Evolutionary conservation across 2,888 invertebrate genomes (phyloP).

Genomic region (Cheiracanthium punctorium): DNA sequence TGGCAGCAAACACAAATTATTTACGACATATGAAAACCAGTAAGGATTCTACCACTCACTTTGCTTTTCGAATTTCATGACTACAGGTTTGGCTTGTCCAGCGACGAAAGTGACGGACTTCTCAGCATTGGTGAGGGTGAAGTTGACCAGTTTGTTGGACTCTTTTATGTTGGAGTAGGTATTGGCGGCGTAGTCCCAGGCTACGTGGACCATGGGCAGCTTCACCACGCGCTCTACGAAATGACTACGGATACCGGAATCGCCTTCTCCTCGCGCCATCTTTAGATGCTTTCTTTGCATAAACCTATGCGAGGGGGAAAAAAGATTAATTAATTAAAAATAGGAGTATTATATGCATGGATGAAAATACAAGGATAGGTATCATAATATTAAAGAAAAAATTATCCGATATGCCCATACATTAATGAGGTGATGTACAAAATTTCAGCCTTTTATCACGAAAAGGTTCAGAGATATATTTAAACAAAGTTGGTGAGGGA

Average conservation of each 20-base stretch:
- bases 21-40: too few relatives aligned
- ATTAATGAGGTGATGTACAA: too few relatives aligned
- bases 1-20: too few relatives aligned
- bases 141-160: slow-evolving; percentile 74
- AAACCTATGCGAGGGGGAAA: slow-evolving; percentile 25
- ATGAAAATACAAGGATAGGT: too few relatives aligned
- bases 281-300: slow-evolving; percentile 47
- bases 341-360: too few relatives aligned
- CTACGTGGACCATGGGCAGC: slow-evolving; percentile 88
- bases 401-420: too few relatives aligned
- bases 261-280: slow-evolving; percentile 59
- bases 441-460: too few relatives aligned
- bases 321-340: too few relatives aligned
- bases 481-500: too few relatives aligned
- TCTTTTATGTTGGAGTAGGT: slow-evolving; percentile 85
- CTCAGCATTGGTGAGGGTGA: slow-evolving; percentile 75
- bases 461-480: too few relatives aligned
- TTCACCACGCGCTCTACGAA: slow-evolving; percentile 85
- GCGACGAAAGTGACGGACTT: slow-evolving; percentile 84
- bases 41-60: slow-evolving; percentile 74
- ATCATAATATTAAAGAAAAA: too few relatives aligned
- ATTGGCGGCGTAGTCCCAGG: slow-evolving; percentile 84
- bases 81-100: slow-evolving; percentile 85
- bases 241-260: slow-evolving; percentile 40
- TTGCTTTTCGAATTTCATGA: slow-evolving; percentile 84